Evolutionary conservation across 2,797 vertebrate species (phyloP).

Genomic region (Steatocranus sp.): DNA sequence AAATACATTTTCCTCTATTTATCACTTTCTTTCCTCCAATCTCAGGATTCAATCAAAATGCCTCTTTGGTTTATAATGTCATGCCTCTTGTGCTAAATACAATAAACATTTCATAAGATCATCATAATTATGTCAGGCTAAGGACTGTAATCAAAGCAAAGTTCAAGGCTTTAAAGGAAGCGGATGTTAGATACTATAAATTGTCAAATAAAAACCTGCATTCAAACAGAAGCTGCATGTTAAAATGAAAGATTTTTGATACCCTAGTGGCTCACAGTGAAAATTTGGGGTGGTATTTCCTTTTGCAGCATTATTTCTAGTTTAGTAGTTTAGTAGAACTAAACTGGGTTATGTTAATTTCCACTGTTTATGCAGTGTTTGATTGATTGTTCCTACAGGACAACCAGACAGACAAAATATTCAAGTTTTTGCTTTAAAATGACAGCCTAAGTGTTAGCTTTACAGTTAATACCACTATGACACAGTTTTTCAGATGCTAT

Average conservation of each 20-base stretch:
- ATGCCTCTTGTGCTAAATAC: conserved; percentile 66
- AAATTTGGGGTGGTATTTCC: background rate
- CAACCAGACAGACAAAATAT: background rate
- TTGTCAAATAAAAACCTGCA: conserved; percentile 9
- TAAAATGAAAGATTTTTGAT: background rate
- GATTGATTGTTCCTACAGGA: background rate
- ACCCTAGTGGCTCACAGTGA: background rate
- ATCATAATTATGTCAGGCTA: conserved; percentile 58
- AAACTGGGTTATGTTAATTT: background rate
- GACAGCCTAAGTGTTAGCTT: background rate
- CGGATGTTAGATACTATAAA: conserved; percentile 47
- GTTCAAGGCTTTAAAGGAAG: conserved; percentile 73
- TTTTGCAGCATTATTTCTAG: background rate
- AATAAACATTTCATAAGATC: conserved; percentile 68
- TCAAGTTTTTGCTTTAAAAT: background rate
- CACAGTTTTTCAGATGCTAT: background rate
- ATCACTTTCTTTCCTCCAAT: conserved; percentile 3
- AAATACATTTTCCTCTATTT: conserved; percentile 17
- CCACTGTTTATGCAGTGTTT: background rate
- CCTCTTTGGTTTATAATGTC: conserved; percentile 72
- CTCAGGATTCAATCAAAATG: conserved; percentile 43
- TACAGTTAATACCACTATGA: background rate
- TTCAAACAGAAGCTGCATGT: background rate
- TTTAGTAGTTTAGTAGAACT: background rate
- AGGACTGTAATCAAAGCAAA: conserved; percentile 79